Evolutionary conservation across 2,888 invertebrate species (phyloP), one percentile per base, ranked within the genome.

Genomic region (Cantharis lateralis): DNA sequence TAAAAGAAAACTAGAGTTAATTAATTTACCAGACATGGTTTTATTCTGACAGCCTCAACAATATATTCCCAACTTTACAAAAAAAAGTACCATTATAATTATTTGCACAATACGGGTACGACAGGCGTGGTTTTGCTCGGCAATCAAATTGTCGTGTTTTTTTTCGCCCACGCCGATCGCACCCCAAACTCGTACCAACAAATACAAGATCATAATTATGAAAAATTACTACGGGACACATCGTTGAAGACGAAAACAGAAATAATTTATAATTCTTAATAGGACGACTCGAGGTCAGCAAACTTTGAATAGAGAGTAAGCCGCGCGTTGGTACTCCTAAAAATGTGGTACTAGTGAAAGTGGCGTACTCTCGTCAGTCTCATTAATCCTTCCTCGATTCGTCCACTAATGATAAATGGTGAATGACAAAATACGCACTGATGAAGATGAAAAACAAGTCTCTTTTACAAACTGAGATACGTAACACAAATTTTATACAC

Each of bases 31-130:
- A 90, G 90, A 90, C 90, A 89, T 88, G 89, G 88, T 90, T 92
- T 79, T 92, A 93, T 92, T 92, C 92, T 91, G 92, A 93, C 93
- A 92, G 92, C 92, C 92, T 93, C 92, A 92, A 92, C 92, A 92
- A 83, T 82, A 66, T 64, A 66, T 90, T 90, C 89, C 92, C 93
- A 93, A 92, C 93, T 91, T 48, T 91, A 91, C 93, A 93, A 93
- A 93, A 90, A 24, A 24, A 71, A 75, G 64, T 79, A 75, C 72
- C 70, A 48, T 48, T 48, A 48, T 48, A 48, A 48, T 48, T 48
- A 48, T 48, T 48, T 48, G 48, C 71, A 71, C 68, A 70, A 70
- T 32, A 69, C 62, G 64, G 66, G 76, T 72, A 66, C 74, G 75
- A 76, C 70, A 63, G 78, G 70, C 74, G 78, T 15, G 48, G 20